These are phyloP conservation scores for Crypturellus tataupa DNA, from an alignment of 2,797 vertebrate genomes.

Conservation along the genomic window DNA sequence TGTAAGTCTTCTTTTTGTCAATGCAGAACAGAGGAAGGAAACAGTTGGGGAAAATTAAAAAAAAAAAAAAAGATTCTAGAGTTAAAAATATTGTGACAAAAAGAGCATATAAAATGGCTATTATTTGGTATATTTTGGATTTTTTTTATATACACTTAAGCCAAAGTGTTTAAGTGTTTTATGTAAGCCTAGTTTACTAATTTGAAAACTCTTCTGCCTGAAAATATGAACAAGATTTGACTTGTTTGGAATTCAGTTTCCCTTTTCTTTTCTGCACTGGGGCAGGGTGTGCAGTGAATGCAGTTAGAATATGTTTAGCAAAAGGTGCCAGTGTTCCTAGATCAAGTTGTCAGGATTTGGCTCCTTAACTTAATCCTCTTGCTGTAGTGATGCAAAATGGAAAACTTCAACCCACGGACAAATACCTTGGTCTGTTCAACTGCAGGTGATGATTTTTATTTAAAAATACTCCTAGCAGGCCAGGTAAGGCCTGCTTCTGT, in stretches of 20 bases:
- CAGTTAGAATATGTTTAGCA: neutral
- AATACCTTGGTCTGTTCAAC: neutral
- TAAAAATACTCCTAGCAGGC: too few relatives aligned
- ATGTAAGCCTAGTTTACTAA: conserved; percentile 7
- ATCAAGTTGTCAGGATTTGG: conserved; percentile 54
- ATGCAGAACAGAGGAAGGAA: neutral
- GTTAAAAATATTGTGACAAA: neutral
- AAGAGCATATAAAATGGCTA: neutral
- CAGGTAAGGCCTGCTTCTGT: neutral
- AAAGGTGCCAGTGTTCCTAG: conserved; percentile 55
- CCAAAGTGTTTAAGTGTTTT: conserved; percentile 10
- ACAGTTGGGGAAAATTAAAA: neutral
- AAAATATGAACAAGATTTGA: conserved; percentile 63
- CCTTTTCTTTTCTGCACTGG: conserved; percentile 4
- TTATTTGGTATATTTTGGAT: neutral
- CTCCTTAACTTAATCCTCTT: conserved; percentile 46
- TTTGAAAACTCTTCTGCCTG: conserved; percentile 44
- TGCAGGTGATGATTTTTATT: too few relatives aligned
- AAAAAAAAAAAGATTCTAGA: neutral
- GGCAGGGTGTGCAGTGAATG: neutral
- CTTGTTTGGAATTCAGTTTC: conserved; percentile 71
- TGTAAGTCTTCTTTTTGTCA: neutral
- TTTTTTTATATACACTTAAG: neutral
- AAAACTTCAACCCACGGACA: neutral
- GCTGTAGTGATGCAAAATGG: conserved; percentile 38